Evolutionary conservation across 1,140 invertebrate species (phyloP).

Genomic region (Microplitis demolitor): DNA sequence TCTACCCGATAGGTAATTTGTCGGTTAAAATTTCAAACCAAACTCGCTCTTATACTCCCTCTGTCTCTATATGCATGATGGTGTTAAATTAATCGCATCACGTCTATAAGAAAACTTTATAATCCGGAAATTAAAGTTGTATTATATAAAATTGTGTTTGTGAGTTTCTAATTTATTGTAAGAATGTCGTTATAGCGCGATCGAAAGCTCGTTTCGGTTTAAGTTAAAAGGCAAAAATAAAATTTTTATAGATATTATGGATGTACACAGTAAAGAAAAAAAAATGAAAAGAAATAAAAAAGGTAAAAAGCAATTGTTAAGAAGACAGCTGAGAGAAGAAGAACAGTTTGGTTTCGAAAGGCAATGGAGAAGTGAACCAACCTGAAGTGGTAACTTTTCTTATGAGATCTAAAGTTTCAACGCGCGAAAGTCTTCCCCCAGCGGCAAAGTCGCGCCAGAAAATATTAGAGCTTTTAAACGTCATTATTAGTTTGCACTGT

Average conservation of each 20-base stretch:
- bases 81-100: constrained; percentile 51
- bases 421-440: constrained; percentile 44
- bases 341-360: constrained; percentile 3
- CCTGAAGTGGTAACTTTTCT: constrained; percentile 54
- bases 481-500: constrained; percentile 56
- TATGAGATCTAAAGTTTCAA: constrained; percentile 55
- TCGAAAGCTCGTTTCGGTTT: constrained; percentile 6
- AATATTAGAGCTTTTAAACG: constrained; percentile 56
- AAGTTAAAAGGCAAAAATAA: too few species aligned
- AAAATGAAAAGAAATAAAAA: background rate
- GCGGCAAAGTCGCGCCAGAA: constrained; percentile 35
- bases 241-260: too few species aligned
- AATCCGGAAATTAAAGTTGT: constrained; percentile 60
- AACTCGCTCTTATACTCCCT: background rate
- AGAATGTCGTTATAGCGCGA: constrained; percentile 7
- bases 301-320: background rate
- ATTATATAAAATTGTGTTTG: constrained; percentile 50
- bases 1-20: constrained; percentile 24
- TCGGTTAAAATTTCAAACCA: constrained; percentile 20
- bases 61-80: constrained; percentile 30
- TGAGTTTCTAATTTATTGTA: constrained; percentile 9
- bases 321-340: background rate
- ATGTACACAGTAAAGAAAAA: too few species aligned
- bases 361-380: constrained; percentile 35
- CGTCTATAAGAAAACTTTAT: constrained; percentile 52